phyloP scores from a whole-genome alignment of 2,888 invertebrate genomes.

The Pyrrhosoma nymphula region DNA sequence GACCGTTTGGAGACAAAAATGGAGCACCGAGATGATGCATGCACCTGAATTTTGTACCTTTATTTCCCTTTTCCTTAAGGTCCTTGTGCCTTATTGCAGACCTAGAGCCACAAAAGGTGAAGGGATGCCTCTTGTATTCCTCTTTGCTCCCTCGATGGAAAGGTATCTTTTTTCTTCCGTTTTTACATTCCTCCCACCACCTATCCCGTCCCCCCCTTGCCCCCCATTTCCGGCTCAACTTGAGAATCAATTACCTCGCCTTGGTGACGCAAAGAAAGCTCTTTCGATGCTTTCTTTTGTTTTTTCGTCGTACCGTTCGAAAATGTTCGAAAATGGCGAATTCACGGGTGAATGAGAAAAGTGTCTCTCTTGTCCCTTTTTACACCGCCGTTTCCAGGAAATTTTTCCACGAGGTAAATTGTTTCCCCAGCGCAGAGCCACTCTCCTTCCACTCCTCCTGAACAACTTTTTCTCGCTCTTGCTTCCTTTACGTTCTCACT shows the following conservation, averaged over 20 bases:
- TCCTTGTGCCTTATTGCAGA: background rate
- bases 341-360: background rate
- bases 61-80: too few relatives aligned
- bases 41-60: too few relatives aligned
- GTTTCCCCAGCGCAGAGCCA: background rate
- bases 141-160: background rate
- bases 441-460: background rate
- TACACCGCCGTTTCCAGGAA: background rate
- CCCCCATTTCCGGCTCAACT: background rate
- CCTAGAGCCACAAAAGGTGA: background rate
- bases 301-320: background rate
- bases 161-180: background rate
- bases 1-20: too few relatives aligned
- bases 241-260: slow-evolving; percentile 8
- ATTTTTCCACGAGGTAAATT: background rate
- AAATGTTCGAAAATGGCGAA: background rate
- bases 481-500: background rate
- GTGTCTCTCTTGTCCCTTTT: background rate
- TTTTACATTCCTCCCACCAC: background rate
- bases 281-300: background rate
- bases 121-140: background rate
- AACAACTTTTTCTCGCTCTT: background rate
- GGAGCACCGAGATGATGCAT: too few relatives aligned
- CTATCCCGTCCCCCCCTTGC: background rate
- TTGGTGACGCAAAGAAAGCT: background rate